Evolutionary conservation across 2,888 invertebrate genomes (phyloP), one percentile per base, ranked within the genome.

Genomic region (Seira ritae): DNA sequence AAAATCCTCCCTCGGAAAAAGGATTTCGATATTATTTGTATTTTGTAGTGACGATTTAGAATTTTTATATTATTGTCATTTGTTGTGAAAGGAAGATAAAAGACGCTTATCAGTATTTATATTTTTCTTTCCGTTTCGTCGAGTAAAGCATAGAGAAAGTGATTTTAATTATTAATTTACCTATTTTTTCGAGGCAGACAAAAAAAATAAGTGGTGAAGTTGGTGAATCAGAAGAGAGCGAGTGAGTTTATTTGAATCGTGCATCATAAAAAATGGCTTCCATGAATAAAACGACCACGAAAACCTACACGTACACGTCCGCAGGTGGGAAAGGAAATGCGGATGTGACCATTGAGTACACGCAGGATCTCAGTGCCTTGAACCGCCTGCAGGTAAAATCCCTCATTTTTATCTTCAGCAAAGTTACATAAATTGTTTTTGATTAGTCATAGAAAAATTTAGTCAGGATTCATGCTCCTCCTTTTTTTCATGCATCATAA

Each of bases 331-430:
- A 90, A 70, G 93, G 93, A 86, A 91, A 91, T 89, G 95, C 96
- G 92, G 96, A 97, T 93, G 96, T 97, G 91, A 96, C 95, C 94
- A 96, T 97, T 93, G 97, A 97, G 93, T 97, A 97, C 93, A 95
- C 95, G 92, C 94, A 96, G 93, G 97, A 97, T 93, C 93, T 97
- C 92, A 96, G 96, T 93, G 96, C 96, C 92, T 95, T 97, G 92
- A 95, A 96, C 93, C 95, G 97, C 92, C 95, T 97, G 92, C 97
- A 97, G 96, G 97, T 97, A 95, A 93, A 93, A 65, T 23, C 31
- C 3, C 31, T 31, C 2, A 31, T 31, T n/a, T n/a, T n/a, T n/a
- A n/a, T n/a, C n/a, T n/a, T n/a, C n/a, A n/a, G n/a, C n/a, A n/a
- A n/a, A n/a, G n/a, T n/a, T n/a, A n/a, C 31, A 31, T 31, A 31